Percentiles rank a stretch among this genome's conserved stretches.
phyloP scores from a whole-genome alignment of 2,888 invertebrate genomes.

The Melangyna quadrimaculata region DNA sequence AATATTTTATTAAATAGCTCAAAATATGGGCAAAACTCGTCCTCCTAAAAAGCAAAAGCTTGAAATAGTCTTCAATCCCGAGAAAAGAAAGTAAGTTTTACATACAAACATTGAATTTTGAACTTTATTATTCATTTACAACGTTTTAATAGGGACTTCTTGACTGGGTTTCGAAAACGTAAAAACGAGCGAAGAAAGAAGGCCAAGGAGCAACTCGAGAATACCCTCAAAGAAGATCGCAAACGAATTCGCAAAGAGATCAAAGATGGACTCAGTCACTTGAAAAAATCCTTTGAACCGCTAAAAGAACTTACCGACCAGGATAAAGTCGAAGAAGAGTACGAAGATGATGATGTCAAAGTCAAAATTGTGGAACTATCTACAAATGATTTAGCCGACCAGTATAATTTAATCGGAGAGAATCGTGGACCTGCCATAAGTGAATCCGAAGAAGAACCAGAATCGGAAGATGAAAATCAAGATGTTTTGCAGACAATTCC shows the following conservation, averaged over 20 bases:
- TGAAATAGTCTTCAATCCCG: constrained; percentile 84
- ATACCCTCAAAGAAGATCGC: constrained; percentile 88
- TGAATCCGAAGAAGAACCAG: constrained; percentile 73
- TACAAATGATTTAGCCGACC: constrained; percentile 86
- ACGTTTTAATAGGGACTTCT: constrained; percentile 88
- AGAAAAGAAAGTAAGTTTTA: constrained; percentile 84
- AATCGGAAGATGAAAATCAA: constrained; percentile 75
- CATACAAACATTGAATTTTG: too few relatives aligned
- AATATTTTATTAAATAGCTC: background rate
- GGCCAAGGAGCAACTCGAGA: constrained; percentile 87
- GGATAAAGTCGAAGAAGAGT: constrained; percentile 82
- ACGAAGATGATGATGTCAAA: constrained; percentile 89
- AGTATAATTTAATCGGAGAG: constrained; percentile 87
- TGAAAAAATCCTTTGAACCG: constrained; percentile 87
- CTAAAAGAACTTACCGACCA: constrained; percentile 82
- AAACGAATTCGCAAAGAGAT: constrained; percentile 89
- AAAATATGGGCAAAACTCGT: constrained; percentile 50
- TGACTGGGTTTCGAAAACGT: constrained; percentile 91
- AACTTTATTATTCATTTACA: too few relatives aligned
- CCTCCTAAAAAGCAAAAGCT: constrained; percentile 82
- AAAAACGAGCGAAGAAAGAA: constrained; percentile 89
- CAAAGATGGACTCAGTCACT: constrained; percentile 88
- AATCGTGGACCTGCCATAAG: constrained; percentile 83
- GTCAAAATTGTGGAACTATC: constrained; percentile 90
- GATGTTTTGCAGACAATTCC: constrained; percentile 76